Percentiles rank a stretch among this genome's conserved stretches.
phyloP scores from a whole-genome alignment of 2,888 invertebrate genomes.

The Branchinecta sandiegonensis region DNA sequence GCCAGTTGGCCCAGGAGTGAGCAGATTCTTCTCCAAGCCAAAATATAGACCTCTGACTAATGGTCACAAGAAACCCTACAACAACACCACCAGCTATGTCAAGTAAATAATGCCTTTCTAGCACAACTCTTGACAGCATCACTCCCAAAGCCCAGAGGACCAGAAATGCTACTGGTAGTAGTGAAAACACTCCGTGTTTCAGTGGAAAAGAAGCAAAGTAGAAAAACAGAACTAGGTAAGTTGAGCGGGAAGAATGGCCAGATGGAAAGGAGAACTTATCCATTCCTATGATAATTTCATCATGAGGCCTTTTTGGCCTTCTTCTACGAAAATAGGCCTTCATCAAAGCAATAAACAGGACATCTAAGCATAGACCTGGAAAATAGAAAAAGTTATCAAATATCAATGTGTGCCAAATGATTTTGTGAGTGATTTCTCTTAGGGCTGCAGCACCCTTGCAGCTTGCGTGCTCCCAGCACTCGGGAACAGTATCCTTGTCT shows the following conservation, averaged over 20 bases:
- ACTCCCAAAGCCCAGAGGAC: conserved; percentile 53
- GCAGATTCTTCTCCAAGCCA: background rate
- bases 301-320: conserved; percentile 51
- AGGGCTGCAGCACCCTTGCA: too few species aligned
- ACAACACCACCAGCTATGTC: conserved; percentile 63
- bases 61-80: conserved; percentile 50
- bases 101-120: conserved; percentile 70
- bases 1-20: background rate
- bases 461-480: too few species aligned
- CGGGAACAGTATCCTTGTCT: too few species aligned
- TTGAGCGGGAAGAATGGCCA: conserved; percentile 75
- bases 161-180: conserved; percentile 44
- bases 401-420: too few species aligned
- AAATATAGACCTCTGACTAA: conserved; percentile 1
- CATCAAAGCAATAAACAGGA: conserved; percentile 54
- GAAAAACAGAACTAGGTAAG: conserved; percentile 30
- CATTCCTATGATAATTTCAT: conserved; percentile 58
- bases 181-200: conserved; percentile 39
- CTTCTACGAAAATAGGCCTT: conserved; percentile 64
- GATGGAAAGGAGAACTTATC: conserved; percentile 90
- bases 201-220: conserved; percentile 30
- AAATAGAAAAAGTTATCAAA: conserved; percentile 30
- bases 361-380: conserved; percentile 64
- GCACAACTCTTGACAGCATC: conserved; percentile 59
- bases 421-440: too few species aligned